These are phyloP conservation scores for Lutraria lutraria DNA, from an alignment of 2,888 invertebrate species.

Conservation along the genomic window DNA sequence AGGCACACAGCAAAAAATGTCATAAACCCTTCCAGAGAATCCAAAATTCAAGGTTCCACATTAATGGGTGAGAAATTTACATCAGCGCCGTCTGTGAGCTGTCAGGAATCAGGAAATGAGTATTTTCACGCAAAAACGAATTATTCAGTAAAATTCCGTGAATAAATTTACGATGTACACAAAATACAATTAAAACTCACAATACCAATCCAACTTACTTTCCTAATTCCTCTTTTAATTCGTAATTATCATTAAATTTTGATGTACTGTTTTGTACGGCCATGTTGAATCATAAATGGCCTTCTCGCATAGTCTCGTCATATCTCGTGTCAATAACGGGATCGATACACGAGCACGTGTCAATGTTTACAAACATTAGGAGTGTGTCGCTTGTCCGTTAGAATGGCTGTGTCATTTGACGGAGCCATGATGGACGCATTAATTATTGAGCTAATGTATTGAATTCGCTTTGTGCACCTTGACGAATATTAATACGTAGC, in stretches of 20 bases:
- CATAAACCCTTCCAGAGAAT: neutral
- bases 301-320: slow-evolving; percentile 78
- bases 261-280: slow-evolving; percentile 91
- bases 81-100: slow-evolving; percentile 37
- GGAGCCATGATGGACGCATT: neutral
- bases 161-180: neutral
- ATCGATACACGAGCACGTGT: slow-evolving; percentile 66
- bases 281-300: slow-evolving; percentile 86
- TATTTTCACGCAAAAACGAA: neutral
- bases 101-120: slow-evolving; percentile 50
- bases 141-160: neutral
- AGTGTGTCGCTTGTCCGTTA: neutral
- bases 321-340: slow-evolving; percentile 73
- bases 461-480: neutral
- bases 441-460: neutral
- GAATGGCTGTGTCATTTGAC: neutral
- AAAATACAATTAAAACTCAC: slow-evolving; percentile 16
- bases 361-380: slow-evolving; percentile 66
- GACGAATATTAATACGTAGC: too few relatives aligned
- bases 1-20: neutral
- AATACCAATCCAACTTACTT: slow-evolving; percentile 91
- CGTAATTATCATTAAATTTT: slow-evolving; percentile 99
- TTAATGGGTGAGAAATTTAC: slow-evolving; percentile 37
- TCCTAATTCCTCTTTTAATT: slow-evolving; percentile 99
- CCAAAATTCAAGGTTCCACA: slow-evolving; percentile 15